Evolutionary conservation across 1,140 invertebrate genomes (phyloP), one percentile per base, ranked within the genome.

Genomic region (Stegodyphus dumicola): DNA sequence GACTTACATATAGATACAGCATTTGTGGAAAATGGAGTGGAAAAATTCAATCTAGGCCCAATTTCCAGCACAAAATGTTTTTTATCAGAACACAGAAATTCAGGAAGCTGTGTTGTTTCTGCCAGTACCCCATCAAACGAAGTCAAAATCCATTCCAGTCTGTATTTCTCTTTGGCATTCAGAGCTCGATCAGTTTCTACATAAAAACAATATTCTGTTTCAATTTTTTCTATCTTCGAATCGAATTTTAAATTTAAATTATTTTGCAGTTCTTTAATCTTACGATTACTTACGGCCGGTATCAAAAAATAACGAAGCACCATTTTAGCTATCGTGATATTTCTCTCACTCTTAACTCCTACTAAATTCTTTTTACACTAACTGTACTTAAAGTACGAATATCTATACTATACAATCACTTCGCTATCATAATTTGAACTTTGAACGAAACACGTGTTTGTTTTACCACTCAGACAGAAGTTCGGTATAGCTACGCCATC

Each of bases 1-100:
- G 96, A 95, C 87, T 94, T 93, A 90, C 96, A 98, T 87, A 99
- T 98, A 52, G 97, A 96, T 6, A 98, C 95, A 74, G 96, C 96
- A 91, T 99, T 99, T 86, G 96, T 98, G 2, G 96, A 98, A 89
- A 96, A 96, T 0, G 97, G 94, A 64, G 97, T 98, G 10, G 96
- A 97, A 90, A 98, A 98, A 91, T 97, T 98, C 85, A 97, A 93
- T 89, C 96, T 90, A 65, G 91, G 92, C 60, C 92, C 92, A 85
- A 92, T 90, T 88, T 92, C 92, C 75, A 92, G 87, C 0, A 49
- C 87, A 73, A 53, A 85, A 17, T 51, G 71, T 52, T 53, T 66
- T n/a, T n/a, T 77, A 49, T 53, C 84, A 48, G 13, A 65, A 76
- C 54, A 70, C 74, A 52, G 48, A 4, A 18, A 52, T 9, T 33